Evolutionary conservation across 2,797 vertebrate species (phyloP).

Genomic region (Acanthurus tractus): DNA sequence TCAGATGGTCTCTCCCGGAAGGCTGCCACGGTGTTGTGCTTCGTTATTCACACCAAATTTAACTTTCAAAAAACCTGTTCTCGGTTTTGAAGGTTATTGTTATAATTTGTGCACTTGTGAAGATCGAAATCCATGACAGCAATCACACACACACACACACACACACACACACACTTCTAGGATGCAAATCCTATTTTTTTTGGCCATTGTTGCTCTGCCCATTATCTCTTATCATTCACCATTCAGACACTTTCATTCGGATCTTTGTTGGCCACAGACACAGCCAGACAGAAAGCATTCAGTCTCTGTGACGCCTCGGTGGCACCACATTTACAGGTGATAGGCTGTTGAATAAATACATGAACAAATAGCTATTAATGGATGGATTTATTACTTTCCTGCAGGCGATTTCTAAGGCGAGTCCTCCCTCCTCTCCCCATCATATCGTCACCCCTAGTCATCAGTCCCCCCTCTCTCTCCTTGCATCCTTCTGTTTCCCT

Average conservation of each 20-base stretch:
- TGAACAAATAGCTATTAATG: conserved; percentile 32
- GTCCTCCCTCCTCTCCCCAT: conserved; percentile 27
- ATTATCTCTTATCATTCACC: conserved; percentile 37
- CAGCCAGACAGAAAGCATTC: conserved; percentile 23
- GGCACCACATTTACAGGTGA: conserved; percentile 25
- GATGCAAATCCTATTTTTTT: not conserved
- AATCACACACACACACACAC: not conserved
- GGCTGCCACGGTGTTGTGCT: not conserved
- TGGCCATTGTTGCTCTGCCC: conserved; percentile 4
- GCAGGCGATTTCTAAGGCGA: conserved; percentile 43
- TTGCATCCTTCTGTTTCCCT: conserved; percentile 64
- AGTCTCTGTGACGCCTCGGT: not conserved
- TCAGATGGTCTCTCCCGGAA: not conserved
- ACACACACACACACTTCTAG: not conserved
- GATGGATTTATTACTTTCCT: conserved; percentile 40
- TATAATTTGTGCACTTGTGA: not conserved
- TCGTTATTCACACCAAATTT: not conserved
- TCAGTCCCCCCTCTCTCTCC: conserved; percentile 52
- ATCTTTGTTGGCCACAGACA: conserved; percentile 10
- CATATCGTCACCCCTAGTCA: conserved; percentile 49
- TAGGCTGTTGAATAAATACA: conserved; percentile 36
- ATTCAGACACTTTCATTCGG: conserved; percentile 20
- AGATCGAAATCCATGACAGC: not conserved
- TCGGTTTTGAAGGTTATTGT: not conserved
- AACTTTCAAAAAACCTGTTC: not conserved